Evolutionary conservation across 2,888 invertebrate genomes (phyloP), one percentile per base, ranked within the genome.

Genomic region (Callimorpha dominula): DNA sequence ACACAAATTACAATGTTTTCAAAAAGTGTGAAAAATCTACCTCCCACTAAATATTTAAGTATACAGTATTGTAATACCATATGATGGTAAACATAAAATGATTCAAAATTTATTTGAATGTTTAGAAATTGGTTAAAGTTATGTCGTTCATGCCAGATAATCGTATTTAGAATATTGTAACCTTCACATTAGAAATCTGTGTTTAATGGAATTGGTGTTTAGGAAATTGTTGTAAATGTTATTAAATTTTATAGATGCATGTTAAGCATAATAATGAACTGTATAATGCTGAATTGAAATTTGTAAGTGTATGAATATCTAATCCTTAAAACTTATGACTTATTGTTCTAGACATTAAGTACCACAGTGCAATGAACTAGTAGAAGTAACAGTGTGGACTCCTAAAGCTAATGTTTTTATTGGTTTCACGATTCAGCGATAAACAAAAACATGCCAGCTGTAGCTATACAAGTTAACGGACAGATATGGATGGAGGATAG

Each of bases 1-100:
- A 81, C 81, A 85, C 76, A 72, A 77, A 71, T 78, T 79, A 79
- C 76, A 72, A 71, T 76, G 76, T 84, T 77, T 68, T 57, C 72
- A 77, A 12, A 75, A 77, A 74, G 49, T 64, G 60, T 67, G 74
- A 77, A 71, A 68, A 80, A 85, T 79, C 87, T 87, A 87, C 87
- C 87, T 87, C 87, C 80, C 76, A 81, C 73, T 77, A 82, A 78
- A 80, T 81, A 68, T 79, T 81, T 82, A 85, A 83, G 79, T 72
- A 78, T 70, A 76, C 81, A 84, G 86, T 85, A 86, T 86, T 86
- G 74, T 73, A 76, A 72, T 78, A 75, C 85, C 80, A 81, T 82
- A 20, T 73, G 78, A 84, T 83, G 85, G 84, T 80, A n/a, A 78
- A 70, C 20, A 71, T 69, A 70, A 76, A 74, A 54, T 64, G 62